Conservation (phyloP, 2,797 vertebrate species). For the Tragelaphus oryx region DNA sequence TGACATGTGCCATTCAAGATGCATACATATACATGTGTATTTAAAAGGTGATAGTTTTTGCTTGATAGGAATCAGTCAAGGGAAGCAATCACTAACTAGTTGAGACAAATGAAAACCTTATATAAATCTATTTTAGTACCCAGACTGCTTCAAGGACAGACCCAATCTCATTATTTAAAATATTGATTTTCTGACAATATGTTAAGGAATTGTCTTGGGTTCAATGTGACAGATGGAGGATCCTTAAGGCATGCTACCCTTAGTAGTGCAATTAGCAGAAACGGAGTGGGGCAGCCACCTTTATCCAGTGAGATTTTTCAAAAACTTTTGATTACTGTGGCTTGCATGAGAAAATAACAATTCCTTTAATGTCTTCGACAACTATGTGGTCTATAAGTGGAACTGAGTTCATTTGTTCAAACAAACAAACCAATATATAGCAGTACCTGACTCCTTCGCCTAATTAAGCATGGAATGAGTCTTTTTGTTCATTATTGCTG, state of each 20-base stretch:
- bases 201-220: conserved; percentile 45
- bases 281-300: neutral
- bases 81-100: conserved; percentile 39
- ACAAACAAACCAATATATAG: neutral
- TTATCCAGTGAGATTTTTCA: neutral
- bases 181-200: conserved; percentile 64
- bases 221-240: conserved; percentile 29
- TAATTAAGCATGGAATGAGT: neutral
- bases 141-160: conserved; percentile 39
- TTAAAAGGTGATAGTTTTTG: neutral
- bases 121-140: conserved; percentile 38
- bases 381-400: neutral
- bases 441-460: neutral
- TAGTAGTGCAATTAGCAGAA: conserved; percentile 9
- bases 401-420: conserved; percentile 30
- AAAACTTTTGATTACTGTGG: conserved; percentile 34
- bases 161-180: conserved; percentile 61
- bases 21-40: neutral
- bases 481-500: neutral
- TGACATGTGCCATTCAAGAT: neutral
- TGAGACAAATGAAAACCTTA: conserved; percentile 54
- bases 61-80: neutral
- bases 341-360: conserved; percentile 28
- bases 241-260: neutral
- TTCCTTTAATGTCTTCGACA: conserved; percentile 17